Evolutionary conservation across 2,888 invertebrate species (phyloP).

Genomic region (Lottia scabra): DNA sequence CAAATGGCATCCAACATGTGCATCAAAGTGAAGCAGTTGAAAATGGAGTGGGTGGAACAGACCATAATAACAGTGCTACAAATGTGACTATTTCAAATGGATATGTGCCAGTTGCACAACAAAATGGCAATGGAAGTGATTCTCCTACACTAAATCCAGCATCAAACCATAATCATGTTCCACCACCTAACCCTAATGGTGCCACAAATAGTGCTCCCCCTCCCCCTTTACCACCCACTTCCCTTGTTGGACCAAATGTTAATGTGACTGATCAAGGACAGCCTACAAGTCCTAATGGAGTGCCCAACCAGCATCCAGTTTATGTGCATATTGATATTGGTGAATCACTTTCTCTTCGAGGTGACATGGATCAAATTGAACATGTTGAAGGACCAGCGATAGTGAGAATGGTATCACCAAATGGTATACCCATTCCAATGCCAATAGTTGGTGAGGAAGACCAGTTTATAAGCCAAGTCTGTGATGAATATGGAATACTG

Average conservation of each 20-base stretch:
- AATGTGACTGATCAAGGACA: neutral
- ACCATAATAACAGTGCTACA: neutral
- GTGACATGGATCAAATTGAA: constrained; percentile 79
- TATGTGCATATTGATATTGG: constrained; percentile 82
- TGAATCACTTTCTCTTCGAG: constrained; percentile 81
- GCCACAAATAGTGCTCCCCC: neutral
- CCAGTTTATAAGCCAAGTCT: constrained; percentile 90
- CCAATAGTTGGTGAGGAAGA: constrained; percentile 93
- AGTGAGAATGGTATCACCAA: constrained; percentile 87
- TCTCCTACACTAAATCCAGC: neutral
- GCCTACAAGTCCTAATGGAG: neutral
- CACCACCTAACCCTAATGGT: no score
- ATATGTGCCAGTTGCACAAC: neutral
- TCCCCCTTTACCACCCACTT: neutral
- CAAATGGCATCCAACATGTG: neutral
- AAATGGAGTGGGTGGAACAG: neutral
- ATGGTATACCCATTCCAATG: constrained; percentile 84
- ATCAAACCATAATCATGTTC: neutral
- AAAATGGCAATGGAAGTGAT: neutral
- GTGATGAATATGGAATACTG: constrained; percentile 89
- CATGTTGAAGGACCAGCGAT: constrained; percentile 86
- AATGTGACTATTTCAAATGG: neutral
- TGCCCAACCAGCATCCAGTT: constrained; percentile 75
- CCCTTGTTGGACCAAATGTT: neutral
- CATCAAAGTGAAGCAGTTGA: neutral